Base-by-base conservation (phyloP, 2,113 vertebrate species). In the Oncorhynchus mykiss region DNA sequence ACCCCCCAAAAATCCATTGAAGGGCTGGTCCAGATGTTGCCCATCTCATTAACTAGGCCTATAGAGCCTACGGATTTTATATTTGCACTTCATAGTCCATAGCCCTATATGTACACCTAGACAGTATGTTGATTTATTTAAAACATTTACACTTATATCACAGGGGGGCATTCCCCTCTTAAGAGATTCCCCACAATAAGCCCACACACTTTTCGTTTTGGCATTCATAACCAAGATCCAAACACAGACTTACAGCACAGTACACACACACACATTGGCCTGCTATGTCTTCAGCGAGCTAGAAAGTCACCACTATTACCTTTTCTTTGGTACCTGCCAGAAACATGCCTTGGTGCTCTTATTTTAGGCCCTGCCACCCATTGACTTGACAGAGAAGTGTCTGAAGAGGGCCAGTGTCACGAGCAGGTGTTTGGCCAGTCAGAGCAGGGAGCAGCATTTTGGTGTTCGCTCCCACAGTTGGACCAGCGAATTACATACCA, bases 341-440 rank as follows among this genome's bases (percentile, higher is more conserved):
- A 86, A 92, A 87, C 91, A 92, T 1, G 70, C 91, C 85, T 81
- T 45, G 69, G 13, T 25, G 68, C 74, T 82, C 75, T 86, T 87
- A 87, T 90, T 90, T 88, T 78, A 81, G 81, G 80, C 72, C 25
- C 0, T 66, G 77, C 78, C 75, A 78, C 74, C 80, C 72, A 81
- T 90, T 91, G 90, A 88, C 79, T 81, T 91, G 89, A 92, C 88
- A 91, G 73, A 57, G 76, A 82, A 90, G 86, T 85, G 83, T 84
- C 77, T 71, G 71, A 79, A 82, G 79, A 78, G 69, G 13, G 77
- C 70, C 72, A 66, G 71, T 92, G 90, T 78, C 91, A 91, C 14
- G 67, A 89, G 84, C 90, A 94, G 92, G 85, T 93, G 90, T 78
- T 78, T 24, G 22, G 79, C 67, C 80, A 51, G 14, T 51, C 49